Evolutionary conservation across 2,797 vertebrate genomes (phyloP).

Genomic region (Sebastes nivosus): DNA sequence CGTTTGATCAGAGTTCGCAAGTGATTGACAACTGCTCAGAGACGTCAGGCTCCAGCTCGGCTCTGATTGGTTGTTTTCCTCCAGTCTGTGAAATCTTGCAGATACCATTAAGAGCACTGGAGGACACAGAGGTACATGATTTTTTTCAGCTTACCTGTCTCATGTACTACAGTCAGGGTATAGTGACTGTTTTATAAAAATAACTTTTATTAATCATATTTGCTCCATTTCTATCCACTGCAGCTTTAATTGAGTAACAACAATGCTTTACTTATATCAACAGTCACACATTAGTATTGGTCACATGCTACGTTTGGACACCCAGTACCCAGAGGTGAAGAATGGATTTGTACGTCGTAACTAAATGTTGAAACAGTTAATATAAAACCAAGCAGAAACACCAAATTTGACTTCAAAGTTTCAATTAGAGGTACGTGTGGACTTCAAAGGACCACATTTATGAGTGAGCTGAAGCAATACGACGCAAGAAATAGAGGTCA

Average conservation of each 20-base stretch:
- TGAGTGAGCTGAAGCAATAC: conserved; percentile 31
- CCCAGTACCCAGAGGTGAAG: not conserved
- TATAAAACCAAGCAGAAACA: not conserved
- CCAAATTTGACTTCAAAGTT: conserved; percentile 31
- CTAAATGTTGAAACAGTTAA: not conserved
- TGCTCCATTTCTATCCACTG: too few relatives aligned
- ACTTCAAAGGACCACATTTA: conserved; percentile 28
- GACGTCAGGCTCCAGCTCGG: not conserved
- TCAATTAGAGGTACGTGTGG: conserved; percentile 10
- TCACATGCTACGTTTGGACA: not conserved
- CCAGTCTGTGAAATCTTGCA: not conserved
- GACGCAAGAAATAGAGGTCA: conserved; percentile 15
- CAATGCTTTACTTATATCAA: not conserved
- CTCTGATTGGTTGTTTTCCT: not conserved
- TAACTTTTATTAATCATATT: too few relatives aligned
- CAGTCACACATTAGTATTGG: not conserved
- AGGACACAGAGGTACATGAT: not conserved
- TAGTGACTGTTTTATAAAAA: too few relatives aligned
- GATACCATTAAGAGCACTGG: not conserved
- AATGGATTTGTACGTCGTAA: not conserved
- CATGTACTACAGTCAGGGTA: not conserved
- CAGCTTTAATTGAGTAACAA: not conserved
- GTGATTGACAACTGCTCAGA: not conserved
- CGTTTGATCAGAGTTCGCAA: not conserved
- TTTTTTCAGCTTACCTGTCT: not conserved